These are phyloP conservation scores for Drosophila sechellia DNA, from an alignment of 1,140 invertebrate genomes.

Conservation along the genomic window DNA sequence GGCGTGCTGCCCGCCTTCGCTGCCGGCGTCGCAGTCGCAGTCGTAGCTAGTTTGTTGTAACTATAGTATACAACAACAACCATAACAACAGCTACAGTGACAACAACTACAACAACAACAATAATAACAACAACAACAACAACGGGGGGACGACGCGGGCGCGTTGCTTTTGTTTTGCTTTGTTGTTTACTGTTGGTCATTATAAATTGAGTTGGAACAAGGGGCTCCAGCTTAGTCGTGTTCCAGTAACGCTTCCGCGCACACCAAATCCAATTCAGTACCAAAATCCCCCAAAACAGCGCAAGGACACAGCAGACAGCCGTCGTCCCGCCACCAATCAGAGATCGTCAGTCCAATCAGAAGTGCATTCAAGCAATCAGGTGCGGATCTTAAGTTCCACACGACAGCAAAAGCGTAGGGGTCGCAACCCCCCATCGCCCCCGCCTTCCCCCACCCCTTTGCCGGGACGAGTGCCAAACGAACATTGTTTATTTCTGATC, in stretches of 20 bases:
- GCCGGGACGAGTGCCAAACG: constrained; percentile 23
- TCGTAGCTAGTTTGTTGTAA: constrained; percentile 65
- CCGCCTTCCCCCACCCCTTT: no score
- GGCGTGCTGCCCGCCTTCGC: constrained; percentile 24
- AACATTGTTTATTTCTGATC: constrained; percentile 42
- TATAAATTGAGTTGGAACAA: constrained; percentile 83
- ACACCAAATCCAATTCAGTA: constrained; percentile 19
- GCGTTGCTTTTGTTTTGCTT: constrained; percentile 47
- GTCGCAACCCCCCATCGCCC: no score
- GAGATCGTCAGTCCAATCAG: not conserved
- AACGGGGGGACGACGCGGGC: constrained; percentile 1
- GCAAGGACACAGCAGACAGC: constrained; percentile 17
- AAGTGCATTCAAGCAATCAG: constrained; percentile 16
- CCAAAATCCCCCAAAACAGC: constrained; percentile 4
- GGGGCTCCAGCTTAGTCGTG: constrained; percentile 80
- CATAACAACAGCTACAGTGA: not conserved
- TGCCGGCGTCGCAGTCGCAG: constrained; percentile 21
- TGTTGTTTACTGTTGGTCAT: constrained; percentile 71
- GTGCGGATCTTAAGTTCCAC: constrained; percentile 9
- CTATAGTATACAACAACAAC: constrained; percentile 23
- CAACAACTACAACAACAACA: no score
- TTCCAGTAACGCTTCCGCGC: constrained; percentile 83
- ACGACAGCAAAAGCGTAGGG: no score
- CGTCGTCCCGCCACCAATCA: constrained; percentile 5
- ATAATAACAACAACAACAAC: constrained; percentile 15